Percentiles rank a stretch among this genome's conserved stretches.
Conservation (phyloP, 2,888 invertebrate genomes). For the Brachynemurus nebulosus region DNA sequence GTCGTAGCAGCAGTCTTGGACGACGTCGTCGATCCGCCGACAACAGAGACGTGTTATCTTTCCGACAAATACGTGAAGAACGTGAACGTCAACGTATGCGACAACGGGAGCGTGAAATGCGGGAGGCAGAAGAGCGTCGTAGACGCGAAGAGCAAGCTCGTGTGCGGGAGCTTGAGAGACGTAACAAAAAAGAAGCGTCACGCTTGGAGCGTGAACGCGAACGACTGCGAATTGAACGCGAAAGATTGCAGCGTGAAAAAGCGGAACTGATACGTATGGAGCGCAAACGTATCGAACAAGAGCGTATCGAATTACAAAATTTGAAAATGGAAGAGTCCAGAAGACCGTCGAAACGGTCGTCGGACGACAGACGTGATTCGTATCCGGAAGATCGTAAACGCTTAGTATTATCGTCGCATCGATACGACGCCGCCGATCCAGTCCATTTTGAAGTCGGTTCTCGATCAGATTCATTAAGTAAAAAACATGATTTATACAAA, state of each 20-base stretch:
- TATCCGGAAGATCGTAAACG: conserved; percentile 28
- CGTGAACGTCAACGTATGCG: conserved; percentile 58
- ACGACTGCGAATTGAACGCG: conserved; percentile 68
- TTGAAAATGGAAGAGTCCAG: conserved; percentile 43
- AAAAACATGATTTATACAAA: conserved; percentile 7
- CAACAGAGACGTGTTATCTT: conserved; percentile 58
- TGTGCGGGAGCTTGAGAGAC: conserved; percentile 64
- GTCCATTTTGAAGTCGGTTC: conserved; percentile 40
- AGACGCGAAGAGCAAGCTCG: conserved; percentile 64
- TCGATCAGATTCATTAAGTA: conserved; percentile 15
- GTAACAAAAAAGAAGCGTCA: conserved; percentile 73
- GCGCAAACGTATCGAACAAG: conserved; percentile 59
- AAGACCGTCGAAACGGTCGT: conserved; percentile 38
- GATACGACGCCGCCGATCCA: conserved; percentile 43
- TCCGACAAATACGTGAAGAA: conserved; percentile 66
- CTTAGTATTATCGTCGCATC: conserved; percentile 26
- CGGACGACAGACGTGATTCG: conserved; percentile 29
- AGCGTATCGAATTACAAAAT: conserved; percentile 70
- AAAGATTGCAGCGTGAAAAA: conserved; percentile 77
- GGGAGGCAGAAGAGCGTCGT: conserved; percentile 65
- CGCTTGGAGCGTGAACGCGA: conserved; percentile 69
- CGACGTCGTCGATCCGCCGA: conserved; percentile 27
- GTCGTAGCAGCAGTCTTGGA: conserved; percentile 9
- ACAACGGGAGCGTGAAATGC: conserved; percentile 59
- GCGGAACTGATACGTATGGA: conserved; percentile 34